Base-by-base conservation (phyloP, 2,888 invertebrate species). In the Frankliniella fusca region DNA sequence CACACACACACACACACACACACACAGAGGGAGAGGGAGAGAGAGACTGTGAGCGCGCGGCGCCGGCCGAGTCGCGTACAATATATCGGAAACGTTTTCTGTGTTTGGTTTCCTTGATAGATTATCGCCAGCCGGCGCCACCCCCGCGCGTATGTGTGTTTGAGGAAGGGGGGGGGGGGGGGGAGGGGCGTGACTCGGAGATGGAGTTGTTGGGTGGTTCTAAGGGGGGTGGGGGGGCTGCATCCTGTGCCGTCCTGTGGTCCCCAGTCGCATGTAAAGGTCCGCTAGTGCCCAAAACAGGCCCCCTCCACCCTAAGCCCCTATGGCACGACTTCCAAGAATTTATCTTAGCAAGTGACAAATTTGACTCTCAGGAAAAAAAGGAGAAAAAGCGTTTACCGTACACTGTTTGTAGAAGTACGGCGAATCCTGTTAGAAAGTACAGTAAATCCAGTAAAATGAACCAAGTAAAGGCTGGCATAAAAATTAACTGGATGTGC, bases 61-160 rank as follows among this genome's bases (percentile, higher is more conserved):
- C 38, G 70, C 23, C 70, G 70, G 54, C 70, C n/a, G 23, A 70
- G 70, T 70, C 70, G n/a, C n/a, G 70, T 70, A 70, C 70, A 70
- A 70, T 70, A 70, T 70, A 70, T 70, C 70, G 70, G 70, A 70
- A 70, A 70, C 70, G 70, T 70, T 70, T 70, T 70, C 70, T 70
- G 70, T 70, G 70, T 70, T 70, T 70, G 70, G 70, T 70, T 70
- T 70, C 70, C 70, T 70, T 70, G 70, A 70, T 70, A 70, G 70
- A 70, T 70, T 70, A 70, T 70, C 70, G 70, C 70, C 70, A 70
- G 70, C 70, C 23, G 70, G 70, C 70, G 70, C 70, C 70, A 3
- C 70, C n/a, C 10, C 23, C 70, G 70, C 70, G 65, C 20, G 65
- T 65, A 20, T 65, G 12, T 65, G 50, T 50, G 50, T 50, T 9